Evolutionary conservation across 2,797 vertebrate species (phyloP), one percentile per base, ranked within the genome.

Genomic region (Steatocranus sp.): DNA sequence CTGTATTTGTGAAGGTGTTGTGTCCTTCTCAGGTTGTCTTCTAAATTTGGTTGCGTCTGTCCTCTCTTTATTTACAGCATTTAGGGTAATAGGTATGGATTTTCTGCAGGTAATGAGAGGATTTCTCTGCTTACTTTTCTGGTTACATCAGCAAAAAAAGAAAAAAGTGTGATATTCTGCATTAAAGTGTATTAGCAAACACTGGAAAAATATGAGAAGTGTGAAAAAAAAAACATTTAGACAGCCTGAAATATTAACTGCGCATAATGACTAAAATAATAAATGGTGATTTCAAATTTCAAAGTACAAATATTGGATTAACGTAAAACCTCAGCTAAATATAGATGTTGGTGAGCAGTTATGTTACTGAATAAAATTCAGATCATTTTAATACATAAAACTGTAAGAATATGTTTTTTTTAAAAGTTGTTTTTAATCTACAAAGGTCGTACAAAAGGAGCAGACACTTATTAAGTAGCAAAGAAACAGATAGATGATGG

Each of bases 41-140:
- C 23, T 90, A 75, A 81, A 87, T 87, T 56, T 23, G 17, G 83
- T 76, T 82, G 34, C 23, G 1, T 84, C 74, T 86, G 54, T 34
- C 27, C 53, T 82, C 17, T 51, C 77, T 85, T 89, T 94, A 94
- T 94, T 94, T 94, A 93, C 88, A 83, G 81, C 78, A 61, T 83
- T 89, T 91, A 91, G 87, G 85, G 85, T 90, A 93, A 94, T 95
- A 82, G 86, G 74, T 90, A 93, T 94, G 25, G 93, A 93, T 94
- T 90, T 90, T 90, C 82, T 84, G 38, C 87, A 58, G 14, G 30
- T 48, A 23, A 38, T 66, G 70, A 79, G 54, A 86, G 79, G 66
- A 87, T 79, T 87, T 83, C 51, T 11, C 14, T 11, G 54, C 61
- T 80, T 87, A 87, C 76, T 87, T 92, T 91, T 87, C n/a, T 41